Percentiles rank a stretch among this genome's conserved stretches.
phyloP scores from a whole-genome alignment of 2,113 vertebrate species.

The Corvus hawaiiensis region DNA sequence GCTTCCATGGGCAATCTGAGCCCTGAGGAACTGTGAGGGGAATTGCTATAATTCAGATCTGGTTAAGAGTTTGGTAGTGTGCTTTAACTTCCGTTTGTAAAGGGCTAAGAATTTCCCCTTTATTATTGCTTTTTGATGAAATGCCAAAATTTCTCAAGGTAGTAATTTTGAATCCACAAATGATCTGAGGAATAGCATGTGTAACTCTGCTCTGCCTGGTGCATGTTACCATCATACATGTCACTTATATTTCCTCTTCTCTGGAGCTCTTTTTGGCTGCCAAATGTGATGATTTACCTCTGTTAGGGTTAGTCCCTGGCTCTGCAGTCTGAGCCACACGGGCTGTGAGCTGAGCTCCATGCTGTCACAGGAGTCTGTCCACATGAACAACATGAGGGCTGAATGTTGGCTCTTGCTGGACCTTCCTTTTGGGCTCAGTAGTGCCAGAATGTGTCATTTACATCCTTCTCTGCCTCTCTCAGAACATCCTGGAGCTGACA shows the following conservation, averaged over 20 bases:
- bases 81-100: neutral
- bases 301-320: neutral
- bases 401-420: neutral
- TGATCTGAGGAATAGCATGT: rapidly evolving
- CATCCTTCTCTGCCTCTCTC: neutral
- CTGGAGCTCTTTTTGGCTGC: neutral
- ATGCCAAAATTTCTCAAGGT: neutral
- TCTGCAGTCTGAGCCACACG: neutral
- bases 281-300: neutral
- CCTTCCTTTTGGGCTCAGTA: neutral
- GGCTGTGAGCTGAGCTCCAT: neutral
- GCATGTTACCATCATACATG: neutral
- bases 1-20: neutral
- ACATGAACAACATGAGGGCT: rapidly evolving
- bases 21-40: neutral
- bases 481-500: constrained; percentile 60
- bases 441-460: neutral
- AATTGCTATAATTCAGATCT: neutral
- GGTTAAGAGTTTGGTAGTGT: neutral
- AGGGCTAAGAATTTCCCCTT: neutral
- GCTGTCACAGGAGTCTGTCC: neutral
- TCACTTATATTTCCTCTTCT: neutral
- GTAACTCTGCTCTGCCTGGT: neutral
- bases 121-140: neutral
- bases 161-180: neutral